Percentiles rank a stretch among this genome's conserved stretches.
Conservation (phyloP, 2,797 vertebrate species). For the Ptychobarbus kaznakovi region DNA sequence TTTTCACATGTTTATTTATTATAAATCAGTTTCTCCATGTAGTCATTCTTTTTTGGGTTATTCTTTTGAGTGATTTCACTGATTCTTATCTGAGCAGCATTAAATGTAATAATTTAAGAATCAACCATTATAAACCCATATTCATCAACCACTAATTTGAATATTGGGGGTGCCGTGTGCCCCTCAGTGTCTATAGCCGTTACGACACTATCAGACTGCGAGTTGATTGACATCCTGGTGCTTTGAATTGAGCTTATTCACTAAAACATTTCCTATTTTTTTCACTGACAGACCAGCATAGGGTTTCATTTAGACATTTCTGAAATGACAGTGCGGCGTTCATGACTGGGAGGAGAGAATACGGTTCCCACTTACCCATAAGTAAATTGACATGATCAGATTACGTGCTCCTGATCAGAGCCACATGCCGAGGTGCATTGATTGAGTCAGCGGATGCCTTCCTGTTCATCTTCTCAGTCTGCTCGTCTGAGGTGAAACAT, state of each 20-base stretch:
- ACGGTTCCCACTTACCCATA: constrained; percentile 62
- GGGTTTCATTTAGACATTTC: constrained; percentile 46
- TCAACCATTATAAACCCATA: background rate
- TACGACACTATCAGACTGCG: background rate
- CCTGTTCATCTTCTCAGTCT: constrained; percentile 62
- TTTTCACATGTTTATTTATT: background rate
- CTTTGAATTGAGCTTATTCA: constrained; percentile 40
- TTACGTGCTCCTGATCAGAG: constrained; percentile 66
- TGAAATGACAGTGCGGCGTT: constrained; percentile 52
- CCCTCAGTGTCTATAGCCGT: background rate
- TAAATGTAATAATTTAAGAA: background rate
- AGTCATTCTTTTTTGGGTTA: background rate
- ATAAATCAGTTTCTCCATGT: background rate
- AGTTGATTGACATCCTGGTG: background rate
- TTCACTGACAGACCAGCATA: constrained; percentile 22
- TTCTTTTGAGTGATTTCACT: background rate
- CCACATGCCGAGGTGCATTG: constrained; percentile 64
- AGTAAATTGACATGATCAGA: constrained; percentile 68
- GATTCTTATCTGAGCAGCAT: background rate
- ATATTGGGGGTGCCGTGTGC: background rate
- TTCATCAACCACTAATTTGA: background rate
- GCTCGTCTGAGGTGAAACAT: constrained; percentile 57
- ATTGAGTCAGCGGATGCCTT: constrained; percentile 63
- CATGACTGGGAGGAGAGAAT: constrained; percentile 51
- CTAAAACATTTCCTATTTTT: background rate